Percentiles rank a stretch among this genome's conserved stretches.
Evolutionary conservation across 1,140 invertebrate genomes (phyloP).

Genomic region (Drosophila lacteicornis): DNA sequence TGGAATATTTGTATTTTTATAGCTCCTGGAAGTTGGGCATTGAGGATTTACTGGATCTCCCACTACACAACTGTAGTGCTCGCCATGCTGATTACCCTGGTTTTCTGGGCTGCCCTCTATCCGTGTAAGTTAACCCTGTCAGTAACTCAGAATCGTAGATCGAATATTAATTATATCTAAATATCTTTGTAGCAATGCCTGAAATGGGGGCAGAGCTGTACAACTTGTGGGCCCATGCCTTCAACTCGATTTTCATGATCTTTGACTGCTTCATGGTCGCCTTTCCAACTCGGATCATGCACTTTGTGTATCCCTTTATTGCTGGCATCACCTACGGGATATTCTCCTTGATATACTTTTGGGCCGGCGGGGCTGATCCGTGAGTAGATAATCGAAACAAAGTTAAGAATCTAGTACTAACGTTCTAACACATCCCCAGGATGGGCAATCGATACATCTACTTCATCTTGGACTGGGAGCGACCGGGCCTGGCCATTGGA

Average conservation of each 20-base stretch:
- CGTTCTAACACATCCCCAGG: constrained; percentile 1
- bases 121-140: constrained; percentile 56
- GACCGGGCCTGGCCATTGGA: constrained; percentile 60
- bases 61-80: constrained; percentile 86
- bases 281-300: constrained; percentile 88
- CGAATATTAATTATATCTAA: too few species aligned
- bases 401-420: too few species aligned
- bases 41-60: constrained; percentile 87
- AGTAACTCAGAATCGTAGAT: too few species aligned
- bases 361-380: constrained; percentile 88
- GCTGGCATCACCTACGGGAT: constrained; percentile 88
- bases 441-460: constrained; percentile 70
- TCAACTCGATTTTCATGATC: constrained; percentile 91
- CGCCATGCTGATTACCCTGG: constrained; percentile 87
- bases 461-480: constrained; percentile 71
- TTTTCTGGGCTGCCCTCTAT: constrained; percentile 87
- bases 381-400: constrained; percentile 63
- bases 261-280: constrained; percentile 89
- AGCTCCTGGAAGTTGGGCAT: constrained; percentile 62
- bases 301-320: constrained; percentile 89
- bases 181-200: constrained; percentile 42
- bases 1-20: too few species aligned
- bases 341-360: constrained; percentile 90
- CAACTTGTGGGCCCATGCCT: constrained; percentile 90
- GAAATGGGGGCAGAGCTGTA: constrained; percentile 69